Evolutionary conservation across 2,888 invertebrate genomes (phyloP), one percentile per base, ranked within the genome.

Genomic region (Leptura quadrifasciata): DNA sequence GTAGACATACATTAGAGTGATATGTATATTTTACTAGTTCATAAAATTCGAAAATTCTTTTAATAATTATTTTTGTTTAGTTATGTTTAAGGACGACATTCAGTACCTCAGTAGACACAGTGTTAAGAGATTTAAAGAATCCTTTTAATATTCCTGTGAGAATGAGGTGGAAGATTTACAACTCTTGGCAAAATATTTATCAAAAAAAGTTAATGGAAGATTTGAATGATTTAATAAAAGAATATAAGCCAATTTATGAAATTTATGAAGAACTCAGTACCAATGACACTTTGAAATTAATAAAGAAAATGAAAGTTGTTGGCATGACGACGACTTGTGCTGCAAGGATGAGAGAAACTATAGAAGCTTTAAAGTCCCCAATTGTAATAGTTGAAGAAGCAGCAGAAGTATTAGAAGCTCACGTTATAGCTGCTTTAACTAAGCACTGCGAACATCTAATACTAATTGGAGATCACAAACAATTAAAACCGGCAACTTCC

Each of bases 301-400:
- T 93, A 83, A 90, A 88, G 71, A 84, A 89, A 0, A 91, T 91
- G 9, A 86, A 91, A 35, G 91, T 95, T 0, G 90, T 95, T 24
- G 95, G 94, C 0, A 93, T 95, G 87, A 96, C 96, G 4, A 95
- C 95, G 0, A 93, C 94, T 0, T 92, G 93, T 18, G 95, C 95
- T 0, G 95, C 96, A 0, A 90, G 93, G 71, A 88, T 93, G 20
- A 92, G 93, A 80, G 90, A 91, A 5, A 88, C 94, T 8, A 52
- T 75, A 35, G 54, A 91, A 68, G 89, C 91, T 63, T 87, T 95
- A 3, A 88, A 91, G 73, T 92, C 93, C 2, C 92, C 93, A 76
- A 93, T 95, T 82, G 94, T 95, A 0, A 91, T 95, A 17, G 94
- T 97, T 0, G 97, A 97, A 64, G 97, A 97, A 89, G 97, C 97